Base-by-base conservation (phyloP, 1,140 invertebrate species). In the Sitobion miscanthi region DNA sequence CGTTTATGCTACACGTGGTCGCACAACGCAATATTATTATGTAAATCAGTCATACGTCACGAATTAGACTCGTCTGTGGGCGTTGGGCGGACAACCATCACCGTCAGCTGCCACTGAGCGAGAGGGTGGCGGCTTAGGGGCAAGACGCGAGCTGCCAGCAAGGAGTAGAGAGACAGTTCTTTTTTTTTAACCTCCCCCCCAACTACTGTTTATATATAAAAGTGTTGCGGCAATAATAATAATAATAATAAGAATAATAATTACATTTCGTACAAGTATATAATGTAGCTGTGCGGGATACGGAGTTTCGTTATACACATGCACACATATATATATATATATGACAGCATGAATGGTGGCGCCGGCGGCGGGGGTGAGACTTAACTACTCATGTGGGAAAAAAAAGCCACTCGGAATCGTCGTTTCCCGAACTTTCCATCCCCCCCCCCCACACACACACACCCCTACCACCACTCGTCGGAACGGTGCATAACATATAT, bases 381-480 rank as follows among this genome's bases (percentile, higher is more conserved):
- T 82, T 82, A 91, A 91, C 90, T 49, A 62, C 90, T 49, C 62
- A n/a, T 77, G 90, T 49, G 62, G 69, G 69, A 38, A 91, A 90
- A 90, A 88, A 54, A 4, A 88, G 52, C 47, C 49, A 11, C 23
- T 5, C 5, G 45, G 45, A 87, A 87, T 87, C 30, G 45, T 49
- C 45, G 45, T 38, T 47, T 4, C 62, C 30, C 42, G 83, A 45
- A 45, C 82, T 38, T 83, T 42, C 77, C 35, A 42, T 3, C 2
- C 2, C 1, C 42, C 4, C 42, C 4, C 42, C 42, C 42, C 42
- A 9, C 23, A 9, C 38, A 9, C 23, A 9, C 38, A 38, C 45
- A 7, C n/a, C 47, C 47, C 11, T 11, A 1, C 2, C 42, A 3
- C 2, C 30, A 47, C 45, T 47, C 30, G 62, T n/a, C 30, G 30